Base-by-base conservation (phyloP, 2,888 invertebrate species). In the Eledona agricola region DNA sequence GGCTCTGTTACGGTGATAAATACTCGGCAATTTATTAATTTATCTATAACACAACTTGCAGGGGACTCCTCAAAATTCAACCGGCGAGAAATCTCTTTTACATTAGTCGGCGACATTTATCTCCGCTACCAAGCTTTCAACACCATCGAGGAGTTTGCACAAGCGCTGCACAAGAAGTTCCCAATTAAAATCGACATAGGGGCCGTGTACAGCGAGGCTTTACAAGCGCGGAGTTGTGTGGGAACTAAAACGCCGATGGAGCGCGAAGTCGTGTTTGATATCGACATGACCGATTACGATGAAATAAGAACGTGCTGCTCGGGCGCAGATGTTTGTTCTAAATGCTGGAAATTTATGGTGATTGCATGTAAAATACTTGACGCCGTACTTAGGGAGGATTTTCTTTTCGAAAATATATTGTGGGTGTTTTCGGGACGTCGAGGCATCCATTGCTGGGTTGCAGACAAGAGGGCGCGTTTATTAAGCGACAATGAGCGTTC, bases 201-300 rank as follows among this genome's bases (percentile, higher is more conserved):
- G 29, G 93, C 96, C 12, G 87, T 96, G 5, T 95, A 91, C 71
- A 83, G 82, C 59, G 78, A 78, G 1, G 81, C 73, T 56, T 80
- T 80, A 1, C 77, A 73, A 57, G 71, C 76, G 15, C 72, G 76
- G 53, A 73, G 74, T 1, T 63, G 66, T 7, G 61, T 72, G 1
- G 58, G 69, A 1, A 69, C 67, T 1, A 60, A 79, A 58, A 59
- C 60, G 5, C 79, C 81, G 0, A 63, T 78, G 2, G 79, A 81
- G 66, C 89, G 93, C 71, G 99, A 99, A 79, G 79, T 99, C 6
- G 95, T 99, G 0, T 95, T 99, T 78, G 99, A 99, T 83, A 98
- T 99, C 67, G 99, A 99, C 82, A 89, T 99, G 83, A 97, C 98
- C 19, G 99, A 99, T 78, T 99, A 99, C 75, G 98, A 99, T 80